Conservation (phyloP, 2,797 vertebrate species). For the Pseudochaenichthys georgianus region DNA sequence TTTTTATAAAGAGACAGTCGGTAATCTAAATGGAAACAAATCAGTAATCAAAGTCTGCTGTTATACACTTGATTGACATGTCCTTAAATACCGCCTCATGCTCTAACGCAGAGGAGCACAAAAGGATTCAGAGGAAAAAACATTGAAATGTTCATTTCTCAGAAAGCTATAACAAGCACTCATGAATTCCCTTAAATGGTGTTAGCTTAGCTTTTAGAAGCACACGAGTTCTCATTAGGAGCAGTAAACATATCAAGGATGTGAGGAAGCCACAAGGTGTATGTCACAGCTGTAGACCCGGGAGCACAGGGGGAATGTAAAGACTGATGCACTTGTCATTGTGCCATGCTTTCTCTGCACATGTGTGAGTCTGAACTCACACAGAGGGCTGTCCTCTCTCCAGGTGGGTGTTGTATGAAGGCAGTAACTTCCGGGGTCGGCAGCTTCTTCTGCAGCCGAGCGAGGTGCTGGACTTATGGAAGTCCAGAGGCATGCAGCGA, state of each 20-base stretch:
- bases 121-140: not conserved
- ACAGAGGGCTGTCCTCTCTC: constrained; percentile 1
- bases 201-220: constrained; percentile 7
- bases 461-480: constrained; percentile 86
- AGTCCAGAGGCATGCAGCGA: constrained; percentile 84
- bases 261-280: not conserved
- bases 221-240: not conserved
- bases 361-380: not conserved
- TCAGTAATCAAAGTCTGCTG: not conserved
- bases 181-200: constrained; percentile 35
- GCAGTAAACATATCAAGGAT: constrained; percentile 4
- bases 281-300: not conserved
- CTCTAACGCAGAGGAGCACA: not conserved
- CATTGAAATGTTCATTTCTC: constrained; percentile 2
- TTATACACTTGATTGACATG: not conserved
- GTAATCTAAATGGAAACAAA: not conserved
- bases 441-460: constrained; percentile 89
- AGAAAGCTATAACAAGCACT: constrained; percentile 12
- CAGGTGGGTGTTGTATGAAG: constrained; percentile 95
- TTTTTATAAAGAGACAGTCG: not conserved
- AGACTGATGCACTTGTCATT: too few relatives aligned
- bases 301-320: not conserved
- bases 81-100: not conserved
- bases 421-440: constrained; percentile 89
- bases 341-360: too few relatives aligned